Conservation (phyloP, 2,797 vertebrate genomes). For the Channa striata region DNA sequence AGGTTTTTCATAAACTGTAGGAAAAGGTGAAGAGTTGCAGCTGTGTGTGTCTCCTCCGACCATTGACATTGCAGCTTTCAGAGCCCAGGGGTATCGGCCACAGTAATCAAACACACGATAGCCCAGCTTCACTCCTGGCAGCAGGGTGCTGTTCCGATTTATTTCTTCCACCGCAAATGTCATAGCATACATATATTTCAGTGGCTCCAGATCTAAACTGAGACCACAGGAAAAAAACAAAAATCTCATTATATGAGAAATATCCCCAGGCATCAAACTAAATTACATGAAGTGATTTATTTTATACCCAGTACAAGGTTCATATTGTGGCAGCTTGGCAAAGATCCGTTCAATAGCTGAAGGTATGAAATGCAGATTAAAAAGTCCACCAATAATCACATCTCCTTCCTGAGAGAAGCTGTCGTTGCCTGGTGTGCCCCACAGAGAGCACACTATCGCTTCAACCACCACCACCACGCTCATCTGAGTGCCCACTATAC, state of each 20-base stretch:
- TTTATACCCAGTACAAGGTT: constrained; percentile 70
- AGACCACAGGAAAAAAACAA: constrained; percentile 26
- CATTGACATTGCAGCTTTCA: constrained; percentile 57
- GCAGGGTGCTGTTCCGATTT: constrained; percentile 59
- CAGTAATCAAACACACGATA: constrained; percentile 68
- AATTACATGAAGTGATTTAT: neutral
- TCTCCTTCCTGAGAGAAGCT: constrained; percentile 77
- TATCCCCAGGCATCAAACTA: neutral
- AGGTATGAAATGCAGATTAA: constrained; percentile 69
- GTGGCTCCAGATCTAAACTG: constrained; percentile 77
- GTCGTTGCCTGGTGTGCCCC: constrained; percentile 42
- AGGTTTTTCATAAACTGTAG: neutral
- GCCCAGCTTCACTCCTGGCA: constrained; percentile 69
- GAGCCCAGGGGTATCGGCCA: constrained; percentile 56
- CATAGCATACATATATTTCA: constrained; percentile 73
- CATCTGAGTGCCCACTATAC: constrained; percentile 20
- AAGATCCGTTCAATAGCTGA: constrained; percentile 58
- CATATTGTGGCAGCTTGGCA: constrained; percentile 50
- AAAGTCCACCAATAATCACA: constrained; percentile 79
- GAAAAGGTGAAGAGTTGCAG: constrained; percentile 19
- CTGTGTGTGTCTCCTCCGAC: constrained; percentile 48
- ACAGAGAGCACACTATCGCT: constrained; percentile 48
- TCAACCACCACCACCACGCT: constrained; percentile 28
- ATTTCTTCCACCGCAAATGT: constrained; percentile 80
- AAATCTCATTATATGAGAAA: neutral